A percentile compares a stretch with the other conserved stretches of the same genome.
These are phyloP conservation scores for Crenuchus spilurus DNA, from an alignment of 2,797 vertebrate species.

Conservation along the genomic window DNA sequence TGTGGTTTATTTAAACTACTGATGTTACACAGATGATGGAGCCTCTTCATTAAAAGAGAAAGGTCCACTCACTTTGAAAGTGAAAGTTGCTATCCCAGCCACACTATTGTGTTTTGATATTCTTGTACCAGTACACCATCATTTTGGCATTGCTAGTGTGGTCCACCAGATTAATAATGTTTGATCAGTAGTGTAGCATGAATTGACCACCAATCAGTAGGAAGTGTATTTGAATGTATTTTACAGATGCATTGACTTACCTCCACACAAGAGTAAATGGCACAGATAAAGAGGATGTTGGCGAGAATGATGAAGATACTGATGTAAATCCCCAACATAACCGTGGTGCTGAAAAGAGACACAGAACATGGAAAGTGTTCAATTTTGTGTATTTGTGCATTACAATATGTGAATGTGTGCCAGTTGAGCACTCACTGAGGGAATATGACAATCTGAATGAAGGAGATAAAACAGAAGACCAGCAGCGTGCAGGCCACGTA, in stretches of 20 bases:
- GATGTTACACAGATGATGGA: too few relatives aligned
- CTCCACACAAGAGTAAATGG: conserved; percentile 89
- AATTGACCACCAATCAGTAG: too few relatives aligned
- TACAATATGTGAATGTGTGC: not conserved
- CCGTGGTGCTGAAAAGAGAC: conserved; percentile 76
- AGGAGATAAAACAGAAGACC: conserved; percentile 95
- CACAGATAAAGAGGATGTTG: conserved; percentile 88
- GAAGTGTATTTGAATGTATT: too few relatives aligned
- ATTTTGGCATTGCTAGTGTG: too few relatives aligned
- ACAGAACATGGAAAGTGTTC: not conserved
- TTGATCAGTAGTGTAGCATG: too few relatives aligned
- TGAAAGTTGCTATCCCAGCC: too few relatives aligned
- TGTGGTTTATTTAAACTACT: too few relatives aligned
- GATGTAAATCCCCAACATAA: conserved; percentile 89
- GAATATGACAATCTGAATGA: conserved; percentile 91
- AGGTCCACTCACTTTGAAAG: too few relatives aligned
- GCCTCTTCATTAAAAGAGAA: too few relatives aligned
- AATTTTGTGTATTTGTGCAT: not conserved
- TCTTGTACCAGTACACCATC: too few relatives aligned
- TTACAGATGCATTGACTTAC: conserved; percentile 63
- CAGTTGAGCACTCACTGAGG: conserved; percentile 84
- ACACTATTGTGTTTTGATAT: too few relatives aligned
- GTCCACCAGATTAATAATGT: too few relatives aligned
- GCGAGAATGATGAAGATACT: conserved; percentile 87
- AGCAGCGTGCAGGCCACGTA: conserved; percentile 91